Evolutionary conservation across 37 sponge, comb jelly and placozoan species (phyloP).

Genomic region (Aplysina aerophoba): DNA sequence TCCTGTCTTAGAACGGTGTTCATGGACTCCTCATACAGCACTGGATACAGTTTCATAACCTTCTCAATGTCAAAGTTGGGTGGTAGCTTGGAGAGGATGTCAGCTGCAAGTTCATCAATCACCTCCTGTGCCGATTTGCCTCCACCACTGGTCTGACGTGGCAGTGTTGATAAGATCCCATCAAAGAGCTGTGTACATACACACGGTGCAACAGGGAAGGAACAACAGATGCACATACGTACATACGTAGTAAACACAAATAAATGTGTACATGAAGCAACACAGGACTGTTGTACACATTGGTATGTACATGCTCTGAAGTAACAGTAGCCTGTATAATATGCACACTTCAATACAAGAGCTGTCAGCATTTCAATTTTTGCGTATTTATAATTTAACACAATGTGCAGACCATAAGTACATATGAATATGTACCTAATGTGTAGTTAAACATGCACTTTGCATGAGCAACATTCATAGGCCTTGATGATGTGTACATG

Average conservation of each 20-base stretch:
- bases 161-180: constrained; percentile 89
- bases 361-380: too few relatives aligned
- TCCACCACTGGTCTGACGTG: constrained; percentile 88
- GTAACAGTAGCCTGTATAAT: too few relatives aligned
- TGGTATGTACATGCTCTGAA: too few relatives aligned
- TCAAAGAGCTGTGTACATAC: constrained; percentile 75
- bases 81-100: constrained; percentile 96
- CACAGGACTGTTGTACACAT: too few relatives aligned
- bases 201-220: background rate
- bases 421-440: background rate
- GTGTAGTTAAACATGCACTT: too few relatives aligned
- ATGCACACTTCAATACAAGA: too few relatives aligned
- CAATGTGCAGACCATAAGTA: too few relatives aligned
- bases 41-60: constrained; percentile 89
- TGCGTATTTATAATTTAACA: too few relatives aligned
- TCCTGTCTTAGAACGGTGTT: constrained; percentile 99
- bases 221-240: background rate
- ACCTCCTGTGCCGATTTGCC: constrained; percentile 94
- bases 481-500: background rate
- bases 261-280: too few relatives aligned
- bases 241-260: background rate
- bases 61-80: constrained; percentile 91
- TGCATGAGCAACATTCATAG: too few relatives aligned
- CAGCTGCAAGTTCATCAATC: constrained; percentile 91
- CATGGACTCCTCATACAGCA: constrained; percentile 94